Conservation (phyloP, 1,140 invertebrate species). For the Ridgeia piscesae region DNA sequence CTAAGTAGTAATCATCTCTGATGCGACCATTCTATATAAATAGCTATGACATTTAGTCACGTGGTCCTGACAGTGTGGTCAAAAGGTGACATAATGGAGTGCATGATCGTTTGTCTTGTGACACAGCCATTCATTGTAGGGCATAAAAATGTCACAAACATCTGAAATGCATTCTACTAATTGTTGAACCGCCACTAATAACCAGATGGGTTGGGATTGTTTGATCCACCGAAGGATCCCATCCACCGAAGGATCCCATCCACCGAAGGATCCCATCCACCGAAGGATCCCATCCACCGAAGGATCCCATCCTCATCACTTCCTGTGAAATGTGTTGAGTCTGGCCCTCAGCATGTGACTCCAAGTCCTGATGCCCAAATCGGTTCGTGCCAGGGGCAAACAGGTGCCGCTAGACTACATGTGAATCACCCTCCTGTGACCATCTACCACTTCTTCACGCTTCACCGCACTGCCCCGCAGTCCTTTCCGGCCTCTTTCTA, state of each 20-base stretch:
- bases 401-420: neutral
- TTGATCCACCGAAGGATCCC: too few species aligned
- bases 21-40: neutral
- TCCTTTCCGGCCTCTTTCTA: neutral
- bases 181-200: neutral
- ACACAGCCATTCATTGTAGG: neutral
- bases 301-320: neutral
- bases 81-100: too few species aligned
- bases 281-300: neutral
- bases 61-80: too few species aligned
- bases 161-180: neutral
- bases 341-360: neutral
- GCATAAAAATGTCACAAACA: neutral
- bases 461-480: neutral
- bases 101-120: neutral
- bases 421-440: neutral
- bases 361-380: neutral
- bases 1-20: neutral
- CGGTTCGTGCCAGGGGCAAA: neutral
- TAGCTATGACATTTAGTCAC: neutral
- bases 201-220: neutral
- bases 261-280: neutral
- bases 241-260: neutral
- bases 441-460: neutral
- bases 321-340: neutral